Percentiles rank a stretch among this genome's conserved stretches.
Evolutionary conservation across 1,140 invertebrate species (phyloP).

Genomic region (Diorhabda elongata): DNA sequence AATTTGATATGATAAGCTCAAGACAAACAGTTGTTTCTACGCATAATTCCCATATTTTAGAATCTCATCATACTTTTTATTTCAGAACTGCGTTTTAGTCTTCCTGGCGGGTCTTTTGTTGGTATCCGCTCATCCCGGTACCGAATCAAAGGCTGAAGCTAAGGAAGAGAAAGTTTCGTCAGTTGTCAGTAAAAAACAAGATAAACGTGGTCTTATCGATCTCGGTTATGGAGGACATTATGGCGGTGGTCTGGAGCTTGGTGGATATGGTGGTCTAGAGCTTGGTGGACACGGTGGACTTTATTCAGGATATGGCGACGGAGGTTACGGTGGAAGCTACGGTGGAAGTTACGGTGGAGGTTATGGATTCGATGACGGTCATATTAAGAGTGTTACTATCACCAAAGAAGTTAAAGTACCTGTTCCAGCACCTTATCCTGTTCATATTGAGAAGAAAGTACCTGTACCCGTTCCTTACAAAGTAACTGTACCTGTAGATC

Average conservation of each 20-base stretch:
- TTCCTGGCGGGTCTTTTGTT: constrained; percentile 35
- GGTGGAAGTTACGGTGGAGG: constrained; percentile 20
- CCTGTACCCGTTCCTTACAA: constrained; percentile 50
- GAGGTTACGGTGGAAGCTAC: constrained; percentile 20
- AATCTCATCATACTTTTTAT: constrained; percentile 18
- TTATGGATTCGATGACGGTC: constrained; percentile 22
- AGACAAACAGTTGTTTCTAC: too few relatives aligned
- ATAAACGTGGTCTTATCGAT: constrained; percentile 44
- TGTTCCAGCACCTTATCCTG: constrained; percentile 39
- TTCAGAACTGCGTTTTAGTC: constrained; percentile 33
- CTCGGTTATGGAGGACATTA: constrained; percentile 38
- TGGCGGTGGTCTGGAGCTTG: constrained; percentile 31
- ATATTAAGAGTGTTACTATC: constrained; percentile 38
- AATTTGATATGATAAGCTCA: too few relatives aligned
- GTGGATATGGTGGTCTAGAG: constrained; percentile 10
- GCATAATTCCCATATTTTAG: too few relatives aligned
- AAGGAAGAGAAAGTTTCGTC: constrained; percentile 22
- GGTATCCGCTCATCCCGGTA: constrained; percentile 25
- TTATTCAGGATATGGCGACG: constrained; percentile 18
- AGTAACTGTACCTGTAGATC: constrained; percentile 48
- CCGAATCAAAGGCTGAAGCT: constrained; percentile 35
- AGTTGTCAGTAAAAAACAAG: constrained; percentile 37
- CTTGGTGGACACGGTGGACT: constrained; percentile 16
- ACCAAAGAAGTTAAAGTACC: constrained; percentile 42
- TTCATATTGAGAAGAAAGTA: constrained; percentile 41